Evolutionary conservation across 1,140 invertebrate genomes (phyloP).

Genomic region (Tetramorium simillimum): DNA sequence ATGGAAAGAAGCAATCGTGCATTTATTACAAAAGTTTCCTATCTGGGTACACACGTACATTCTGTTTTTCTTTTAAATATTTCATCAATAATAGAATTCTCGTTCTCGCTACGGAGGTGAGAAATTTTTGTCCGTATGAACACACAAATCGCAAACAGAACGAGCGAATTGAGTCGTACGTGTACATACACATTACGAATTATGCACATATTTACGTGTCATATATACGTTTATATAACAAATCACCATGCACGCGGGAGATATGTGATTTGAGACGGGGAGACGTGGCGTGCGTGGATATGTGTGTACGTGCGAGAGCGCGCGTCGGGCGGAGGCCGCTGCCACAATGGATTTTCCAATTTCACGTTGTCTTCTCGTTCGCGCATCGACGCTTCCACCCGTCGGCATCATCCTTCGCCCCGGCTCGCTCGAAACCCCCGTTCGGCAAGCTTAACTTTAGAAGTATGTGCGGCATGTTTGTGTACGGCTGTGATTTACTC

Average conservation of each 20-base stretch:
- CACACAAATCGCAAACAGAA: background rate
- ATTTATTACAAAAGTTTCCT: too few species aligned
- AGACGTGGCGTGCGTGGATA: background rate
- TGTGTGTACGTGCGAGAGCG: background rate
- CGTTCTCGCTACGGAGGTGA: too few species aligned
- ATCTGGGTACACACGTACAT: background rate
- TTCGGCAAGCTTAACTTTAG: slow-evolving; percentile 76
- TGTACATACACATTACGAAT: background rate
- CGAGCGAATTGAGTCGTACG: background rate
- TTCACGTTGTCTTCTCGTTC: slow-evolving; percentile 64
- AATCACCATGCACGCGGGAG: background rate
- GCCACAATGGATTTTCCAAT: slow-evolving; percentile 65
- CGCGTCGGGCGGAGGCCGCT: background rate
- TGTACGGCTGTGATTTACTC: slow-evolving; percentile 81
- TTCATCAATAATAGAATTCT: background rate
- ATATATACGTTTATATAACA: background rate
- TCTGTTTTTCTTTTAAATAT: background rate
- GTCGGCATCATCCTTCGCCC: slow-evolving; percentile 48
- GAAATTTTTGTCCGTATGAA: background rate
- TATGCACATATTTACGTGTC: background rate
- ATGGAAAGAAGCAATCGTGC: too few species aligned
- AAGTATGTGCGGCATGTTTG: slow-evolving; percentile 80
- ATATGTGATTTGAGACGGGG: slow-evolving; percentile 23
- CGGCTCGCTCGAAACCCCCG: slow-evolving; percentile 55
- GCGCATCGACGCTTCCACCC: slow-evolving; percentile 37